Evolutionary conservation across 2,113 vertebrate species (phyloP).

Genomic region (Campylomormyrus numenius): DNA sequence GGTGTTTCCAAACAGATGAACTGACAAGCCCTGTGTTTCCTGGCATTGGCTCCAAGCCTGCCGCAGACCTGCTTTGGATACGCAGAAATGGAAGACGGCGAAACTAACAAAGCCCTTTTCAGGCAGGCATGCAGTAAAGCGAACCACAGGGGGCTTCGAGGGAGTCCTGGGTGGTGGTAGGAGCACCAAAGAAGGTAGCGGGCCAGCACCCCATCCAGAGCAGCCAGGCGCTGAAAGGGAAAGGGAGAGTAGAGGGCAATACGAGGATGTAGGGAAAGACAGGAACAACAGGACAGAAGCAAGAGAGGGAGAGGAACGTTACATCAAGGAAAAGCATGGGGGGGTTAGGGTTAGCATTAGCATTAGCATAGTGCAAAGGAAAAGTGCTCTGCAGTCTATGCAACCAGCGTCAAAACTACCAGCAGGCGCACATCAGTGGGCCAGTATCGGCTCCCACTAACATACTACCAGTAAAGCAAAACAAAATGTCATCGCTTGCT

Average conservation of each 20-base stretch:
- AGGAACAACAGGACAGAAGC: not conserved
- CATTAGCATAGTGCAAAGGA: not conserved
- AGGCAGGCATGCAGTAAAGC: slow-evolving; percentile 30
- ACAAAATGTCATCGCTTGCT: not conserved
- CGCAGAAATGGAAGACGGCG: not conserved
- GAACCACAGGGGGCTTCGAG: slow-evolving; percentile 76
- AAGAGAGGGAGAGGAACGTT: not conserved
- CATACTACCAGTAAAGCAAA: not conserved
- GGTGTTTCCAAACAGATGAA: not conserved
- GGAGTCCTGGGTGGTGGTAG: slow-evolving; percentile 77
- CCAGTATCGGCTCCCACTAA: not conserved
- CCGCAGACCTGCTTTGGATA: not conserved
- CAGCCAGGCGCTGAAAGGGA: slow-evolving; percentile 52
- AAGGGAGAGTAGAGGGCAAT: slow-evolving; percentile 26
- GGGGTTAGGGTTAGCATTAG: not conserved
- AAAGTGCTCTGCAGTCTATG: not conserved
- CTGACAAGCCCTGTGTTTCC: not conserved
- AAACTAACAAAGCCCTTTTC: not conserved
- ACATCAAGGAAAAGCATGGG: not conserved
- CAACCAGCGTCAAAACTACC: not conserved
- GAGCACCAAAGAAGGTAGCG: slow-evolving; percentile 77
- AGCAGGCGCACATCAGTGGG: not conserved
- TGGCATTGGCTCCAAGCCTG: not conserved
- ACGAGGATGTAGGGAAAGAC: slow-evolving; percentile 42
- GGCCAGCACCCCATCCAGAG: slow-evolving; percentile 69